phyloP scores from a whole-genome alignment of 2,797 vertebrate species.

The Scolopax bukidnonensis region DNA sequence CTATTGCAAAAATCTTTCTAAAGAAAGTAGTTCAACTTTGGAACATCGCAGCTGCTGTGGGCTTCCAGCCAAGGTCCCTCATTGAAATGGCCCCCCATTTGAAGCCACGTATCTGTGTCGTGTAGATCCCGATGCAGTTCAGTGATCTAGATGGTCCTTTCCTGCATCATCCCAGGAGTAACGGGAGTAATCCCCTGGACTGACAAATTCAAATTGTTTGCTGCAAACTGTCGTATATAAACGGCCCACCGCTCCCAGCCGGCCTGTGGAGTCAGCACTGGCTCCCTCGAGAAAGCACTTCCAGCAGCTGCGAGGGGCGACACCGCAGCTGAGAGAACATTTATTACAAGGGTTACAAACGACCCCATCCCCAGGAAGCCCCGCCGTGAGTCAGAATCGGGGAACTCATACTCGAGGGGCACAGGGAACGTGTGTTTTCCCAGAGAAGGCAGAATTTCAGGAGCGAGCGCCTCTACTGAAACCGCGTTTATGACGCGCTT shows the following conservation, averaged over 20 bases:
- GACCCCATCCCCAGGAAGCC: no score
- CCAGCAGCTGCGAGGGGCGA: rapidly evolving
- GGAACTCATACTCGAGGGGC: no score
- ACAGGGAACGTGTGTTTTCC: not conserved
- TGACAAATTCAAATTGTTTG: not conserved
- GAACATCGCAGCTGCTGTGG: rapidly evolving
- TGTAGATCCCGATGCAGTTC: not conserved
- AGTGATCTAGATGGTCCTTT: no score
- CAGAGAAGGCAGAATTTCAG: not conserved
- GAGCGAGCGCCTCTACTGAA: rapidly evolving
- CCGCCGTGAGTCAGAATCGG: rapidly evolving
- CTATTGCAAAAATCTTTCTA: not conserved
- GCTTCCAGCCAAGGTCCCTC: not conserved
- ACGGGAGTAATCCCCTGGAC: not conserved
- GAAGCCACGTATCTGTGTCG: rapidly evolving
- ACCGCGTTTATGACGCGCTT: rapidly evolving
- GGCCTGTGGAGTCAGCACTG: rapidly evolving
- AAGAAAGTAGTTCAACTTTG: not conserved
- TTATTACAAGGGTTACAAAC: rapidly evolving
- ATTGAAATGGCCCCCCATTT: no score
- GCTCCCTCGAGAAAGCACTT: not conserved
- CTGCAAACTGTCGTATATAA: rapidly evolving
- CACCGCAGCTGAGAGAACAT: rapidly evolving
- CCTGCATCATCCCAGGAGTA: no score
- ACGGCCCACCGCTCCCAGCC: rapidly evolving